Percentiles rank a stretch among this genome's conserved stretches.
Conservation (phyloP, 2,797 vertebrate genomes). For the Periparus ater region DNA sequence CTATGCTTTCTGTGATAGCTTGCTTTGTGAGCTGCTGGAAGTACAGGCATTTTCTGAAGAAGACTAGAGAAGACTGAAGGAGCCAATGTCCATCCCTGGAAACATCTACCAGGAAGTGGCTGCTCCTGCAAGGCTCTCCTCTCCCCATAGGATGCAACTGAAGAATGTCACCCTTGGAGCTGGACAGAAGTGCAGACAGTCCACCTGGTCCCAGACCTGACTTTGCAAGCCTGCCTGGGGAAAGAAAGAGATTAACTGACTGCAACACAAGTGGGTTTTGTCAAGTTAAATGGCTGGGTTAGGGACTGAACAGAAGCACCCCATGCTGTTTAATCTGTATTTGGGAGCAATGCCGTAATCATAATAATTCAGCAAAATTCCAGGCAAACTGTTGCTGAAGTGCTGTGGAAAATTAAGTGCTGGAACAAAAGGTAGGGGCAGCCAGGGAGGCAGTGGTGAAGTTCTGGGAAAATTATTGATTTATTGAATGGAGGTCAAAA, state of each 20-base stretch:
- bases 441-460: neutral
- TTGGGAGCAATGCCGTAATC: neutral
- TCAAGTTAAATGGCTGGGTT: neutral
- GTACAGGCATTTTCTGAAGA: neutral
- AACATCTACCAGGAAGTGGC: neutral
- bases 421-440: neutral
- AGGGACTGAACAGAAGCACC: neutral
- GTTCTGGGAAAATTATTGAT: slow-evolving; percentile 52
- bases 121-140: neutral
- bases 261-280: neutral
- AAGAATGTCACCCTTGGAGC: neutral
- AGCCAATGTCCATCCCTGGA: neutral
- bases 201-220: neutral
- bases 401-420: neutral
- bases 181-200: neutral
- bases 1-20: neutral
- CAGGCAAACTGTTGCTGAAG: neutral
- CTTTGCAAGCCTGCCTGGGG: neutral
- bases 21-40: neutral
- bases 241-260: neutral
- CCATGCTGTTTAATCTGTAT: neutral
- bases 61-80: neutral
- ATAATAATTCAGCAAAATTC: neutral
- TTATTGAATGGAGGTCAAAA: slow-evolving; percentile 42
- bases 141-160: neutral